Percentiles rank a stretch among this genome's conserved stretches.
Conservation (phyloP, 2,888 invertebrate species). For the Drosophila infuscata region DNA sequence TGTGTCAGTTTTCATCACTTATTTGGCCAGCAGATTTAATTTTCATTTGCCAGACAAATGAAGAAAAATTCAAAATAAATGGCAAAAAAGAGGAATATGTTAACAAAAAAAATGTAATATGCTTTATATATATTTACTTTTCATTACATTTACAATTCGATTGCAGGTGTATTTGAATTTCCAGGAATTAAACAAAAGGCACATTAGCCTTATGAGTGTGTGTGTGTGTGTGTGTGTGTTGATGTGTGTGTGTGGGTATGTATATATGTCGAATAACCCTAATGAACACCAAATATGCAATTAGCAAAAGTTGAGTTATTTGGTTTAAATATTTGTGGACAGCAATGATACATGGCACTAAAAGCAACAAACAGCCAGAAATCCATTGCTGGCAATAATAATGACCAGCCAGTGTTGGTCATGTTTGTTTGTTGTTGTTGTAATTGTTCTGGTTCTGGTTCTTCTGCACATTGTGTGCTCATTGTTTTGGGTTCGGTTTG, state of each 20-base stretch:
- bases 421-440: conserved; percentile 6
- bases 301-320: conserved; percentile 75
- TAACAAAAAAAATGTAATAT: conserved; percentile 37
- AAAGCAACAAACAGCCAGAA: conserved; percentile 23
- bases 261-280: conserved; percentile 53
- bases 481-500: conserved; percentile 60
- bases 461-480: conserved; percentile 55
- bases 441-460: conserved; percentile 24
- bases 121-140: conserved; percentile 55
- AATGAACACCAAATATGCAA: conserved; percentile 80
- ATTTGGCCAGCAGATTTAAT: conserved; percentile 33
- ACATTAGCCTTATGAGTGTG: conserved; percentile 21
- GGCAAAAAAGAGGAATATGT: background rate
- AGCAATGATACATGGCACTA: conserved; percentile 39
- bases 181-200: conserved; percentile 42
- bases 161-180: conserved; percentile 34
- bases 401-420: conserved; percentile 40
- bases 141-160: conserved; percentile 48
- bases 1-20: conserved; percentile 9
- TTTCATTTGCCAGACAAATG: conserved; percentile 55
- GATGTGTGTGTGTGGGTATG: background rate
- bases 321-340: conserved; percentile 75
- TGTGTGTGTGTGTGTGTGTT: background rate
- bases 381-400: conserved; percentile 51
- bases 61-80: conserved; percentile 37